phyloP scores from a whole-genome alignment of 2,888 invertebrate genomes.

The Tiphia femorata region DNA sequence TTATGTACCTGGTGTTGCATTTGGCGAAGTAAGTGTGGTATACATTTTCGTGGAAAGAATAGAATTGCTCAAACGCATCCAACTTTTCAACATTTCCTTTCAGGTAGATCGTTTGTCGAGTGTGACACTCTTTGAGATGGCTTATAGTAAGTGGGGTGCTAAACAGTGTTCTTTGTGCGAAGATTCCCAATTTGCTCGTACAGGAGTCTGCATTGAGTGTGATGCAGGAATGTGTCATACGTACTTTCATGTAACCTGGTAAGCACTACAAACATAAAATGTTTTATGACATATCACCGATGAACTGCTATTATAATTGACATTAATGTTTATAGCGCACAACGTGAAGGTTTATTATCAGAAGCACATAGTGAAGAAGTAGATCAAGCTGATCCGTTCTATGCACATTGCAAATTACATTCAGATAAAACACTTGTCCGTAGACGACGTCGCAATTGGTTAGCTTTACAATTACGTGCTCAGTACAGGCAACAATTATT shows the following conservation, averaged over 20 bases:
- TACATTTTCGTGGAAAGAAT: too few relatives aligned
- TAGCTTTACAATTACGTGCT: slow-evolving; percentile 86
- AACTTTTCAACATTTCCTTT: slow-evolving; percentile 11
- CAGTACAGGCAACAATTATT: slow-evolving; percentile 74
- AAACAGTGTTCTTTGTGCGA: slow-evolving; percentile 92
- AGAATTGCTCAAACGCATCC: not conserved
- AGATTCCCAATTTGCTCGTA: slow-evolving; percentile 87
- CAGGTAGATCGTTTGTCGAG: slow-evolving; percentile 88
- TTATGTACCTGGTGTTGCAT: slow-evolving; percentile 97
- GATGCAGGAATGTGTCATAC: slow-evolving; percentile 99
- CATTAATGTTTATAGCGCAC: slow-evolving; percentile 78
- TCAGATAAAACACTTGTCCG: slow-evolving; percentile 91
- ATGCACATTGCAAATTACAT: slow-evolving; percentile 95
- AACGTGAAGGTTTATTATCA: slow-evolving; percentile 91
- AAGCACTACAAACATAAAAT: slow-evolving; percentile 42
- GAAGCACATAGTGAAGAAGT: slow-evolving; percentile 93
- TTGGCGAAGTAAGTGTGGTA: slow-evolving; percentile 81
- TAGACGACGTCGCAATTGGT: slow-evolving; percentile 85
- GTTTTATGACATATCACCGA: not conserved
- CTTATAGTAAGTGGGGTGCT: slow-evolving; percentile 96
- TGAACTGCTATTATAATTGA: not conserved
- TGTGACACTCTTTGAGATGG: slow-evolving; percentile 96
- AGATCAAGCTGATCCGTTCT: slow-evolving; percentile 96
- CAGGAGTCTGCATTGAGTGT: slow-evolving; percentile 96
- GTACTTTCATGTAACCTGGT: slow-evolving; percentile 98